Percentiles rank a stretch among this genome's conserved stretches.
These are phyloP conservation scores for Parauchenoglanis ngamensis DNA, from an alignment of 2,797 vertebrate genomes.

Conservation along the genomic window DNA sequence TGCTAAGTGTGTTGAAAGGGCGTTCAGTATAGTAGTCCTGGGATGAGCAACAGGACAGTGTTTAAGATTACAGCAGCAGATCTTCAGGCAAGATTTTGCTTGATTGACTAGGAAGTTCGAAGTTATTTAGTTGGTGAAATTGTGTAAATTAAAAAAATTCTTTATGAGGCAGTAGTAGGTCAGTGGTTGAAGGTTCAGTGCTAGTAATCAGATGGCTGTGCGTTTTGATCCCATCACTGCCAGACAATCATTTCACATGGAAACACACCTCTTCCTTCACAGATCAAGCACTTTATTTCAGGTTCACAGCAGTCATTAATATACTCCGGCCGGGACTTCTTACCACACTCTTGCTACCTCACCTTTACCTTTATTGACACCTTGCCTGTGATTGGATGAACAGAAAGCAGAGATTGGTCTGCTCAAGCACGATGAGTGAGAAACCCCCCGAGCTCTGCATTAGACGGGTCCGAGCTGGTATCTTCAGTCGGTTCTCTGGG, in stretches of 20 bases:
- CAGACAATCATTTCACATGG: neutral
- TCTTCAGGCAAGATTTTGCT: neutral
- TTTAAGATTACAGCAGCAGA: neutral
- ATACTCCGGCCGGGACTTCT: neutral
- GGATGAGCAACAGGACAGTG: neutral
- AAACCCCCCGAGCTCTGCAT: constrained; percentile 67
- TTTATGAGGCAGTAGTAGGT: neutral
- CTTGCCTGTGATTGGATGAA: constrained; percentile 7
- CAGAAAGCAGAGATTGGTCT: constrained; percentile 35
- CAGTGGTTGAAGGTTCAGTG: neutral
- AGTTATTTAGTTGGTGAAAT: too few relatives aligned
- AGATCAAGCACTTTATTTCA: neutral
- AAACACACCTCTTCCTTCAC: neutral
- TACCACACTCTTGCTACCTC: constrained; percentile 18
- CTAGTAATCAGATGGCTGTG: neutral
- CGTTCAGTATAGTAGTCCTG: neutral
- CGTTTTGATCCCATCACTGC: neutral
- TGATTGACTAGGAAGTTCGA: neutral
- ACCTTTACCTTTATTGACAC: constrained; percentile 13
- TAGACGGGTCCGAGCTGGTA: constrained; percentile 85
- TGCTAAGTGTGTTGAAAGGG: neutral
- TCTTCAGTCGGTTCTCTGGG: constrained; percentile 98
- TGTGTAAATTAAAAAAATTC: neutral
- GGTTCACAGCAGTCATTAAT: neutral
- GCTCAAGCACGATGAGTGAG: neutral